Evolutionary conservation across 2,113 vertebrate genomes (phyloP).

Genomic region (Montifringilla adamsi): DNA sequence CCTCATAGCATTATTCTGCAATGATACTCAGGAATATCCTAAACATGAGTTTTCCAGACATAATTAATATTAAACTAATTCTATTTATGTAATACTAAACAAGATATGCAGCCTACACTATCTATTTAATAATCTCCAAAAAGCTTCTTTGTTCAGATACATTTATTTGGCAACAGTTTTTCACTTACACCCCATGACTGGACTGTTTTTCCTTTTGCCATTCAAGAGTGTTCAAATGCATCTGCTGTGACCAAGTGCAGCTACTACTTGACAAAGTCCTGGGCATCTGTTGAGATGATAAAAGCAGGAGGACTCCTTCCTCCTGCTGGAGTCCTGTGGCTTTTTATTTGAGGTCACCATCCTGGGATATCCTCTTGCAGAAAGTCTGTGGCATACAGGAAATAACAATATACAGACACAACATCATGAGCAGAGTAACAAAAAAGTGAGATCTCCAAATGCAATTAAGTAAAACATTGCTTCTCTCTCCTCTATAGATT

Average conservation of each 20-base stretch:
- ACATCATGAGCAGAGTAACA: neutral
- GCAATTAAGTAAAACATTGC: neutral
- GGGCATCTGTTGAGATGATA: neutral
- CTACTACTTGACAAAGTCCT: neutral
- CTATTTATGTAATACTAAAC: neutral
- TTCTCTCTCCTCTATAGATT: neutral
- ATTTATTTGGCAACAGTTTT: neutral
- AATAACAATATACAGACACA: neutral
- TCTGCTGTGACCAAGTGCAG: neutral
- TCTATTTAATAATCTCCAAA: neutral
- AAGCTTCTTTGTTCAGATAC: neutral
- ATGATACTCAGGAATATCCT: neutral
- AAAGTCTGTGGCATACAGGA: neutral
- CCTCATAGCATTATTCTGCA: neutral
- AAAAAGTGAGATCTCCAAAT: neutral
- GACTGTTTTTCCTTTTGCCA: neutral
- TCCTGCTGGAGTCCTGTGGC: neutral
- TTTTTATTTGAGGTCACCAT: neutral
- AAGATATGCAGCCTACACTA: neutral
- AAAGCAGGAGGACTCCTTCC: no score
- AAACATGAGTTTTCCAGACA: neutral
- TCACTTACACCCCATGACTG: neutral
- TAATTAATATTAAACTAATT: neutral
- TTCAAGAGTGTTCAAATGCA: neutral
- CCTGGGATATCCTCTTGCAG: neutral